Evolutionary conservation across 2,888 invertebrate species (phyloP).

Genomic region (Protonemura montana): DNA sequence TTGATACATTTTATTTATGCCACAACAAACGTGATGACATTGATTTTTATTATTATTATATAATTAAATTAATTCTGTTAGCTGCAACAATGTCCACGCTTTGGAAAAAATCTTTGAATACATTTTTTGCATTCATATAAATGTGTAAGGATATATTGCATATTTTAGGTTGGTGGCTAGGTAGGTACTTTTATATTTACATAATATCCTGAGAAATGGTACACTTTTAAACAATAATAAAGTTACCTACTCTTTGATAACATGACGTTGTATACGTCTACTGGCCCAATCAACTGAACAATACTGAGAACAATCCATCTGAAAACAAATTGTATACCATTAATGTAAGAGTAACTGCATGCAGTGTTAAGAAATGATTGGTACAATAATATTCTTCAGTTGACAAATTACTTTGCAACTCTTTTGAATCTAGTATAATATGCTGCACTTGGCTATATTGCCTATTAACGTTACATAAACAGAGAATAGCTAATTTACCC

Average conservation of each 20-base stretch:
- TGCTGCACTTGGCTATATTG: not conserved
- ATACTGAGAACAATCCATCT: not conserved
- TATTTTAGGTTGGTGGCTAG: not conserved
- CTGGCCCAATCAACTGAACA: conserved; percentile 44
- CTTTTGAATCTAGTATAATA: conserved; percentile 16
- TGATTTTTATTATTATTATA: not conserved
- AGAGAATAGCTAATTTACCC: conserved; percentile 33
- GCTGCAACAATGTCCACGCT: not conserved
- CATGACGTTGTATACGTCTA: not conserved
- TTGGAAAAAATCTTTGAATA: not conserved
- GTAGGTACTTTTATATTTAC: not conserved
- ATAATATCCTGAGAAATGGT: not conserved
- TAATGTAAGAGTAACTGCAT: conserved; percentile 40
- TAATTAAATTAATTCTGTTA: not conserved
- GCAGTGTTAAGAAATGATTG: conserved; percentile 26
- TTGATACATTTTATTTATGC: not conserved
- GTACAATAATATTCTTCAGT: conserved; percentile 30
- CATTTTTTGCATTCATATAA: not conserved
- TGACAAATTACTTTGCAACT: conserved; percentile 43
- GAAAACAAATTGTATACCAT: conserved; percentile 9
- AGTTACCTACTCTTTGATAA: not conserved
- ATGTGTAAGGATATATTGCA: conserved; percentile 4
- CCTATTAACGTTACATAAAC: conserved; percentile 36
- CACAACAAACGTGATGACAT: not conserved
- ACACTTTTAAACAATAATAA: not conserved